Evolutionary conservation across 1,140 invertebrate species (phyloP), one percentile per base, ranked within the genome.

Genomic region (Heterodera carotae): DNA sequence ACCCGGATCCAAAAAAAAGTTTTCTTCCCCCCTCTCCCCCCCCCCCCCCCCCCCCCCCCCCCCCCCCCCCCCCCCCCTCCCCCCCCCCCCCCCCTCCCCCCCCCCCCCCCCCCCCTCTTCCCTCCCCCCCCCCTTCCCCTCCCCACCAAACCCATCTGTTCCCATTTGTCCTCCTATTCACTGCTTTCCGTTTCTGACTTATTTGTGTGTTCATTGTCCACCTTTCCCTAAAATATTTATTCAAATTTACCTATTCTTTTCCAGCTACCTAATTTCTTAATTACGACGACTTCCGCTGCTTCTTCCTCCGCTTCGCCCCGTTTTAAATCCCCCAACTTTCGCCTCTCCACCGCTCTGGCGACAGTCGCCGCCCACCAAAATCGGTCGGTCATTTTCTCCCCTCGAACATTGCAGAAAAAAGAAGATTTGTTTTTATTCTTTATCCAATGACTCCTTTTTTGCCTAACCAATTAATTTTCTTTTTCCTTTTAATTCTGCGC

Each of bases 81-180:
- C 48, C 12, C 22, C 4, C 48, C 12, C 18, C 48, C 12, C 1
- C 22, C 15, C 48, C 12, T 53, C 22, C 12, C 22, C 22, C 48
- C 15, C 4, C 12, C 4, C 18, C 48, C 15, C 1, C 22, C 48
- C 48, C 48, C 48, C 12, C 39, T 12, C 2, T 12, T 12, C 48
- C 48, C 10, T 22, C 48, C 15, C 18, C 39, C 39, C 39, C 5
- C 48, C 48, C 5, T 22, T 22, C 25, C 27, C 62, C 62, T 2
- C 62, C n/a, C n/a, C n/a, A n/a, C n/a, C n/a, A n/a, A n/a, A n/a
- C n/a, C 62, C 62, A 31, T 66, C 62, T 66, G 62, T 34, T 34
- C 62, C 62, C 27, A 66, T 66, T 29, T 31, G 62, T 29, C 7
- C 62, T 29, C 0, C 62, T 66, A 25, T 66, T 10, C 62, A 29